Evolutionary conservation across 2,113 vertebrate genomes (phyloP).

Genomic region (Rhombomys opimus): DNA sequence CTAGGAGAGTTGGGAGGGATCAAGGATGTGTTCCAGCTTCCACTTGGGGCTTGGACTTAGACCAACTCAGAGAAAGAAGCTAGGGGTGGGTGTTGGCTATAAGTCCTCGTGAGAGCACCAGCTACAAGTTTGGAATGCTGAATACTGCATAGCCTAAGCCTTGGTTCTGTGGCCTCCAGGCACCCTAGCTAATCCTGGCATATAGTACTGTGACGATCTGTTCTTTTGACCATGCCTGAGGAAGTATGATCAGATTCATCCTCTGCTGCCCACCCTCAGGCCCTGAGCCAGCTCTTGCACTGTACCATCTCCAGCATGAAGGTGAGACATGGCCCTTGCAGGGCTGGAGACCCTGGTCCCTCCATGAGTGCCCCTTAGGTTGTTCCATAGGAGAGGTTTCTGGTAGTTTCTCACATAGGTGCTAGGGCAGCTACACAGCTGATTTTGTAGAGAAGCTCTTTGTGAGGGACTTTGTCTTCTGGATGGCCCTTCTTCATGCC

Average conservation of each 20-base stretch:
- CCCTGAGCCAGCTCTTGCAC: background rate
- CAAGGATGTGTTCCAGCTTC: background rate
- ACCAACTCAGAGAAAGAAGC: background rate
- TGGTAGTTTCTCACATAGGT: background rate
- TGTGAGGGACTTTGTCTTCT: constrained; percentile 46
- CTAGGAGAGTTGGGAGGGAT: background rate
- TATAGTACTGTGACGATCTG: background rate
- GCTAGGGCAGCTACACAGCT: constrained; percentile 42
- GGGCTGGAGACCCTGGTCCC: background rate
- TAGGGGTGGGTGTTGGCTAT: too few species aligned
- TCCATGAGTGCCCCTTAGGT: background rate
- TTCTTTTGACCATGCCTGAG: background rate
- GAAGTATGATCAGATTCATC: background rate
- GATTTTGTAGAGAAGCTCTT: constrained; percentile 39
- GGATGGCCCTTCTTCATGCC: background rate
- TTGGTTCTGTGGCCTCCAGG: background rate
- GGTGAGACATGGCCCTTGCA: background rate
- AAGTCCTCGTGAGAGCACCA: background rate
- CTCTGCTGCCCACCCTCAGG: background rate
- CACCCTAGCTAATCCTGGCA: background rate
- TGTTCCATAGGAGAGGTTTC: background rate
- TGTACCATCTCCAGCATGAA: background rate
- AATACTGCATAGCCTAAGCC: background rate
- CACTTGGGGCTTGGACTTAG: background rate
- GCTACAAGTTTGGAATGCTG: background rate